Conservation (phyloP, 1,140 invertebrate species). For the Drosophila kikkawai region DNA sequence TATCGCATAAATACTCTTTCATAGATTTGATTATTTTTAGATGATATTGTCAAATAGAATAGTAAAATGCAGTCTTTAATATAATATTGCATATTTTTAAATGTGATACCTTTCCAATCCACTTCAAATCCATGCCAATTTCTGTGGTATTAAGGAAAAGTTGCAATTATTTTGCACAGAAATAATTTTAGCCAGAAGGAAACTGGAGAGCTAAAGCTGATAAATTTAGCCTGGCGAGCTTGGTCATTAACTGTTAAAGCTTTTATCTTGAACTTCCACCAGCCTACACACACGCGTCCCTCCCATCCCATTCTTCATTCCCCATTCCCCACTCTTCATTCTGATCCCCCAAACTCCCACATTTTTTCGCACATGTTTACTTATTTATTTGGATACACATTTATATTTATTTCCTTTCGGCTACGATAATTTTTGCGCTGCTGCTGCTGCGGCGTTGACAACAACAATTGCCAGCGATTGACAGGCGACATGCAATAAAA, state of each 20-base stretch:
- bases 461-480: slow-evolving; percentile 54
- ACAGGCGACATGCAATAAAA: slow-evolving; percentile 56
- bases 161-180: background rate
- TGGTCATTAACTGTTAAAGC: slow-evolving; percentile 66
- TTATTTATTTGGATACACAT: slow-evolving; percentile 67
- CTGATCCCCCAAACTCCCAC: background rate
- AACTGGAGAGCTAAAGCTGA: slow-evolving; percentile 9
- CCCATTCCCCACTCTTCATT: background rate
- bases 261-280: slow-evolving; percentile 56
- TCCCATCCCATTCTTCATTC: slow-evolving; percentile 1
- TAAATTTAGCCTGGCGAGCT: slow-evolving; percentile 23
- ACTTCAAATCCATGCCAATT: background rate
- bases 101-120: background rate
- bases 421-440: slow-evolving; percentile 55
- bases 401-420: slow-evolving; percentile 61
- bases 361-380: slow-evolving; percentile 53
- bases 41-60: background rate
- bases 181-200: background rate
- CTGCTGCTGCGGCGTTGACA: slow-evolving; percentile 37
- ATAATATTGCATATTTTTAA: background rate
- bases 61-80: background rate
- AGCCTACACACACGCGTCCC: slow-evolving; percentile 36
- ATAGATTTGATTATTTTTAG: background rate
- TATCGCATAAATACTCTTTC: background rate
- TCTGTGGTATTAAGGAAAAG: background rate